Conservation (phyloP, 2,888 invertebrate species). For the Hoplodrina ambigua region DNA sequence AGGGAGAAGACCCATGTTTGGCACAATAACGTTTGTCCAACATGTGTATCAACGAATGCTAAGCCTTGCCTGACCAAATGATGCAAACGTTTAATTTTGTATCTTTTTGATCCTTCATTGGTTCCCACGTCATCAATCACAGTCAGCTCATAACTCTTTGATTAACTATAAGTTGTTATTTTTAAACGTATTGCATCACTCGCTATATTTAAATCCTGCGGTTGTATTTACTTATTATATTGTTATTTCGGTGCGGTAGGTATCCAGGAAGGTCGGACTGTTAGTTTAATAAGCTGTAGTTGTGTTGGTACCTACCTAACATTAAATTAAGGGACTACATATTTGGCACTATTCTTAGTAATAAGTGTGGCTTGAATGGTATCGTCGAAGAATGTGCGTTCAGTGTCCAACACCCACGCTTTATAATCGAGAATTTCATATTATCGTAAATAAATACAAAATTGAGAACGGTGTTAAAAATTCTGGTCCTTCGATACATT, state of each 20-base stretch:
- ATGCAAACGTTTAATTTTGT: background rate
- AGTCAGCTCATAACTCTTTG: background rate
- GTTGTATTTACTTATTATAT: constrained; percentile 32
- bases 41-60: background rate
- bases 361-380: background rate
- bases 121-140: background rate
- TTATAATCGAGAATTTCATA: background rate
- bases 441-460: no score
- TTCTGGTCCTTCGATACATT: background rate
- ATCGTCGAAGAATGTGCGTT: background rate
- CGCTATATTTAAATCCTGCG: constrained; percentile 32
- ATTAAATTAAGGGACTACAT: background rate
- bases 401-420: background rate
- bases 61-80: background rate
- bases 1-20: constrained; percentile 2
- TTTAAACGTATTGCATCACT: constrained; percentile 28
- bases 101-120: background rate
- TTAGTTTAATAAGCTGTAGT: constrained; percentile 17
- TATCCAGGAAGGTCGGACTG: constrained; percentile 16
- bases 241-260: constrained; percentile 42
- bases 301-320: constrained; percentile 3
- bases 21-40: background rate
- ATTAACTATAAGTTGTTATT: constrained; percentile 21
- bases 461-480: background rate
- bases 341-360: background rate